A percentile compares a stretch with the other conserved stretches of the same genome.
phyloP scores from a whole-genome alignment of 2,113 vertebrate genomes.

The Sitta europaea region DNA sequence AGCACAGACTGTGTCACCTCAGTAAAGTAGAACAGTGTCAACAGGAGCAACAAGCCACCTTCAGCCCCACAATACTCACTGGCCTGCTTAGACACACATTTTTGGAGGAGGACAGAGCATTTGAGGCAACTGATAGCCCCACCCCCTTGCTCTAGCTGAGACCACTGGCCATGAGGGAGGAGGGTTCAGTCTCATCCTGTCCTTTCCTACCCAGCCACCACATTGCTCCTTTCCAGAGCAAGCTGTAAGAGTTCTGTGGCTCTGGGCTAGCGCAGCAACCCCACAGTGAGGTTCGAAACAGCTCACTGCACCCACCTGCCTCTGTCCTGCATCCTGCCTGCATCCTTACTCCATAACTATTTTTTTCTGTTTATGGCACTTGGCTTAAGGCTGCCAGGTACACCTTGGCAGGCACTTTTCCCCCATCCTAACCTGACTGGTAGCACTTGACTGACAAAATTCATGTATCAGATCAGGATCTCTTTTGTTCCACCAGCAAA shows the following conservation, averaged over 20 bases:
- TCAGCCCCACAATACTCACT: background rate
- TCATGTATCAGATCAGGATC: background rate
- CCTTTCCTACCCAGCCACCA: background rate
- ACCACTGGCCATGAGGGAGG: background rate
- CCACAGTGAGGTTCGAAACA: background rate
- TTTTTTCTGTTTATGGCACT: background rate
- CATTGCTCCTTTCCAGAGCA: fast-evolving
- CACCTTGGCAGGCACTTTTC: background rate
- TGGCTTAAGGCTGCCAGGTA: background rate
- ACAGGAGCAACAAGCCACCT: background rate
- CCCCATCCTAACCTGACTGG: background rate
- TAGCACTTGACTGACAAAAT: background rate
- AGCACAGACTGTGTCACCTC: background rate
- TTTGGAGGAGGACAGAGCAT: background rate
- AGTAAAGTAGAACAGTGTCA: background rate
- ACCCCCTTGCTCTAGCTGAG: background rate
- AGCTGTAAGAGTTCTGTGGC: background rate
- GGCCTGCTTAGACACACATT: background rate
- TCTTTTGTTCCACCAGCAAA: background rate
- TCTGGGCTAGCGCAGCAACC: background rate
- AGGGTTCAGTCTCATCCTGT: background rate
- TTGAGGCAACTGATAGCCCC: background rate
- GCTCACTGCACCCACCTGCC: background rate
- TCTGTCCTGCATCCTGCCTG: background rate
- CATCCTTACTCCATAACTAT: fast-evolving